Conservation (phyloP, 2,888 invertebrate genomes). For the Cryptosula pallasiana region DNA sequence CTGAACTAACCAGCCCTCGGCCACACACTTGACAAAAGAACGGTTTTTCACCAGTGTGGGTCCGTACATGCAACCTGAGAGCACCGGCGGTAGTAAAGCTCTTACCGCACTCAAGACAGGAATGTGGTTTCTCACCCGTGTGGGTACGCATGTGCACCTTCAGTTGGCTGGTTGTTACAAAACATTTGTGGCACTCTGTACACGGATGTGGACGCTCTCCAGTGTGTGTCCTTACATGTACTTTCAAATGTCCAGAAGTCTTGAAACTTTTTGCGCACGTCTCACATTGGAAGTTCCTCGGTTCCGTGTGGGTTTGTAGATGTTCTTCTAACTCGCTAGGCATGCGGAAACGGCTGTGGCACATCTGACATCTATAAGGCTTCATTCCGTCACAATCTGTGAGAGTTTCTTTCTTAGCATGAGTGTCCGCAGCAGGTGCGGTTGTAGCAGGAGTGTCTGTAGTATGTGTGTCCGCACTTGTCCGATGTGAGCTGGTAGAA, state of each 20-base stretch:
- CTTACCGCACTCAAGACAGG: background rate
- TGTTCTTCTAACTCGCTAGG: background rate
- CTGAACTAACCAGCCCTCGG: background rate
- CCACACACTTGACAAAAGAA: background rate
- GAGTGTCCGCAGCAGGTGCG: background rate
- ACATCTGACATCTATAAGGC: background rate
- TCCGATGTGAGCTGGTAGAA: too few relatives aligned
- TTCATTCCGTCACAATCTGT: background rate
- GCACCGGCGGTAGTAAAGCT: background rate
- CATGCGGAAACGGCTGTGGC: background rate
- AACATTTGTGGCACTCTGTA: background rate
- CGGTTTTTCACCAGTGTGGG: background rate
- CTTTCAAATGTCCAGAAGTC: background rate
- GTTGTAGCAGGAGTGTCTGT: too few relatives aligned
- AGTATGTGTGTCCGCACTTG: too few relatives aligned
- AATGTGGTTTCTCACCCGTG: background rate
- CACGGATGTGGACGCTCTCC: slow-evolving; percentile 9
- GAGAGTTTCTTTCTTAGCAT: background rate
- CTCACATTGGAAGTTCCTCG: background rate
- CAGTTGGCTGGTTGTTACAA: background rate
- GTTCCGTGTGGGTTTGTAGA: background rate
- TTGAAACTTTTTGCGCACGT: background rate
- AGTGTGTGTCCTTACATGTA: background rate
- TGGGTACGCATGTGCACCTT: background rate
- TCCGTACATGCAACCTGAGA: background rate